Evolutionary conservation across 2,888 invertebrate species (phyloP).

Genomic region (Caenorhabditis angaria): DNA sequence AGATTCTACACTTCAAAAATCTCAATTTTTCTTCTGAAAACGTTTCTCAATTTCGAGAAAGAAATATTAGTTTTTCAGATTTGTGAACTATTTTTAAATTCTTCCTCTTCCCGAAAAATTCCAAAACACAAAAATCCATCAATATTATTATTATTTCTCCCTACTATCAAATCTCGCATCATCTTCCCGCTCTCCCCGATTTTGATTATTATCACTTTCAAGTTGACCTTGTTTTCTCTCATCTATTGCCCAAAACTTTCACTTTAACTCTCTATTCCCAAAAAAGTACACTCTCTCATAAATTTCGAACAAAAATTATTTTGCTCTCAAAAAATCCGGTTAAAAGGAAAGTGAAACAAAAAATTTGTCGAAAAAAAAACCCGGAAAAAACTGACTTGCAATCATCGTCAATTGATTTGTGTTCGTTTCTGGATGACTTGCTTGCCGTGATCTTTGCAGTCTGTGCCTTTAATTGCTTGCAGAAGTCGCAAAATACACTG

Average conservation of each 20-base stretch:
- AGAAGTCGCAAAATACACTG: conserved; percentile 72
- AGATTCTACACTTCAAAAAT: too few relatives aligned
- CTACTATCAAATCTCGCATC: not conserved
- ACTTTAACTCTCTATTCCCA: not conserved
- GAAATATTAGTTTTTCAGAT: too few relatives aligned
- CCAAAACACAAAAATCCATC: too few relatives aligned
- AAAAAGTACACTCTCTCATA: too few relatives aligned
- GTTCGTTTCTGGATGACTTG: conserved; percentile 45
- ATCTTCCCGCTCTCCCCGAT: not conserved
- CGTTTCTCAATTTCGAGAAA: too few relatives aligned
- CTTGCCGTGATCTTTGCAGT: conserved; percentile 60
- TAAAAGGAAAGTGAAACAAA: not conserved
- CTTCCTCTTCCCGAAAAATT: too few relatives aligned
- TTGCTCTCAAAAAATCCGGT: too few relatives aligned
- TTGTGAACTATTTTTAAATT: too few relatives aligned
- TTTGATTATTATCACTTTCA: conserved; percentile 1
- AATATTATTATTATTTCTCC: not conserved
- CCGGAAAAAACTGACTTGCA: conserved; percentile 54
- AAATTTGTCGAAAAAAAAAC: conserved; percentile 6
- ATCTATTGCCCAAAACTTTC: not conserved
- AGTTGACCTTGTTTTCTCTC: conserved; percentile 3
- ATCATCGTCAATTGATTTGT: conserved; percentile 59
- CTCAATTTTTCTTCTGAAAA: too few relatives aligned
- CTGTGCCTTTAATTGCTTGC: conserved; percentile 69
- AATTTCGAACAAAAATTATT: too few relatives aligned